These are phyloP conservation scores for Gryon sp. DNA, from an alignment of 1,140 invertebrate genomes.

Conservation along the genomic window DNA sequence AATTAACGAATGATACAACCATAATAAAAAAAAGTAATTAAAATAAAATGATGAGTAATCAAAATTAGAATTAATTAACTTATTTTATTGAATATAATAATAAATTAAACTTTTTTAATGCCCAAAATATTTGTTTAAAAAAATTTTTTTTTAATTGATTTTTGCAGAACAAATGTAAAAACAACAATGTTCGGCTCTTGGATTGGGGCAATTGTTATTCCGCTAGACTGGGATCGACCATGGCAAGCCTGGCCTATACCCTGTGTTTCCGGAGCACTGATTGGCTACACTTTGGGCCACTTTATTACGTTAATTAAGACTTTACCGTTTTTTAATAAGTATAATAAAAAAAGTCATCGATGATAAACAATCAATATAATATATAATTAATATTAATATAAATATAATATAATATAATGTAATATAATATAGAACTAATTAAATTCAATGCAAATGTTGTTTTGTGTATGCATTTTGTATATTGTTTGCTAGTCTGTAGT, in stretches of 20 bases:
- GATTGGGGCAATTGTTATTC: slow-evolving; percentile 92
- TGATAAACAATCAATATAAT: slow-evolving; percentile 12
- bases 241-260: slow-evolving; percentile 93
- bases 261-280: slow-evolving; percentile 85
- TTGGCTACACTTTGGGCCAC: slow-evolving; percentile 82
- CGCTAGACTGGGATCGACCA: slow-evolving; percentile 94
- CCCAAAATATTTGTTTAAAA: background rate
- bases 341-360: slow-evolving; percentile 58
- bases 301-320: slow-evolving; percentile 79
- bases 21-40: too few species aligned
- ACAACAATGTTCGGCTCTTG: slow-evolving; percentile 89
- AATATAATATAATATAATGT: too few species aligned
- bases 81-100: too few species aligned
- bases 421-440: too few species aligned
- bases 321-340: slow-evolving; percentile 66
- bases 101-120: too few species aligned
- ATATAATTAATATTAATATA: too few species aligned
- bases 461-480: too few species aligned
- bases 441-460: too few species aligned
- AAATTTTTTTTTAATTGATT: background rate
- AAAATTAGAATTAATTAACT: too few species aligned
- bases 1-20: too few species aligned
- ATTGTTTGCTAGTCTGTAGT: too few species aligned
- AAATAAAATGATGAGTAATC: too few species aligned
- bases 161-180: slow-evolving; percentile 79